Evolutionary conservation across 35 echinoderm and acorn worm species (phyloP).

Genomic region (Lytechinus variegatus): DNA sequence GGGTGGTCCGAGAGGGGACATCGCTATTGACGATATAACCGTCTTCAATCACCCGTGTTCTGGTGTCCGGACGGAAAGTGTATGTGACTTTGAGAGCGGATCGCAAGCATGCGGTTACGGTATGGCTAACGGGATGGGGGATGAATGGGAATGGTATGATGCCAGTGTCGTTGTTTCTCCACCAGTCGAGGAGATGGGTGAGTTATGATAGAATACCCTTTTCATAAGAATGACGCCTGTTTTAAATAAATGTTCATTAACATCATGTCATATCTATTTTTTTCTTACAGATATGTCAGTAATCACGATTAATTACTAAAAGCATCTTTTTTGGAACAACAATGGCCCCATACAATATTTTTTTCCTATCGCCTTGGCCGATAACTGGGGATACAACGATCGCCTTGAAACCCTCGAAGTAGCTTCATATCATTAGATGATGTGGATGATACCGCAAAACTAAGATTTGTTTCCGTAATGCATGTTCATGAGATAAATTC

Average conservation of each 20-base stretch:
- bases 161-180: background rate
- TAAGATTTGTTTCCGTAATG: no score
- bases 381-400: no score
- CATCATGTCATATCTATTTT: background rate
- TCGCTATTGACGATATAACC: background rate
- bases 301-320: no score
- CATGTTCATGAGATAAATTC: no score
- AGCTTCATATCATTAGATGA: no score
- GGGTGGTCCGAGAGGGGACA: background rate
- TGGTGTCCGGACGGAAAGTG: background rate
- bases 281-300: no score
- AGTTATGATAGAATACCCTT: background rate
- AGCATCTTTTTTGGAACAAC: no score
- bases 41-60: conserved; percentile 21
- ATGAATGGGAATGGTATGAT: background rate
- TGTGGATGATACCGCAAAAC: no score
- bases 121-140: background rate
- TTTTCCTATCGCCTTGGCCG: no score
- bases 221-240: background rate
- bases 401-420: no score
- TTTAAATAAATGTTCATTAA: background rate
- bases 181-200: conserved; percentile 3
- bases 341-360: no score
- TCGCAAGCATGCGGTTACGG: background rate
- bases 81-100: background rate